These are phyloP conservation scores for Acanthopleura granulata DNA, from an alignment of 2,888 invertebrate species.

Conservation along the genomic window DNA sequence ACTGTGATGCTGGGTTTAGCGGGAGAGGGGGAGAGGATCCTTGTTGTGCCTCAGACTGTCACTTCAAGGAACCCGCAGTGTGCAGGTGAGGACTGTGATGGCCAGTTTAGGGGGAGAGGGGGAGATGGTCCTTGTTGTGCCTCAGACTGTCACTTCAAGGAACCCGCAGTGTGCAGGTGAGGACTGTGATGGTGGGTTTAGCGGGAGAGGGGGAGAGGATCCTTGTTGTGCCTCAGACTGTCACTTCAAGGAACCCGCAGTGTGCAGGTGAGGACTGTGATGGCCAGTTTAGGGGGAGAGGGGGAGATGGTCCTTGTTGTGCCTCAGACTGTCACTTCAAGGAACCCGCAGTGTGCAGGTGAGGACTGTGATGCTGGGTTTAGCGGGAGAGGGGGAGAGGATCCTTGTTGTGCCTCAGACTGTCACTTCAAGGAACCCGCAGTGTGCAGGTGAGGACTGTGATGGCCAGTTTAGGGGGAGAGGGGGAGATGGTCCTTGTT, in stretches of 20 bases:
- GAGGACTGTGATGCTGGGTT: conserved; percentile 93
- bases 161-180: conserved; percentile 1
- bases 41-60: conserved; percentile 1
- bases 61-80: conserved; percentile 72
- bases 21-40: conserved; percentile 63
- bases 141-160: background rate
- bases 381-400: conserved; percentile 73
- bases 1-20: conserved; percentile 91
- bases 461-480: too few relatives aligned
- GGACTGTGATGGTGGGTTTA: conserved; percentile 93
- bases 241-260: background rate
- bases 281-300: conserved; percentile 84
- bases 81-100: conserved; percentile 97
- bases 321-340: background rate
- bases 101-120: conserved; percentile 82
- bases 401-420: background rate
- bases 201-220: conserved; percentile 73
- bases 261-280: conserved; percentile 91
- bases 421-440: background rate
- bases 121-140: background rate
- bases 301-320: conserved; percentile 2
- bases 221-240: background rate
- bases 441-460: background rate
- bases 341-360: conserved; percentile 1
- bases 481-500: conserved; percentile 80